phyloP scores from a whole-genome alignment of 2,113 vertebrate species.

The Myiagra hebetior region DNA sequence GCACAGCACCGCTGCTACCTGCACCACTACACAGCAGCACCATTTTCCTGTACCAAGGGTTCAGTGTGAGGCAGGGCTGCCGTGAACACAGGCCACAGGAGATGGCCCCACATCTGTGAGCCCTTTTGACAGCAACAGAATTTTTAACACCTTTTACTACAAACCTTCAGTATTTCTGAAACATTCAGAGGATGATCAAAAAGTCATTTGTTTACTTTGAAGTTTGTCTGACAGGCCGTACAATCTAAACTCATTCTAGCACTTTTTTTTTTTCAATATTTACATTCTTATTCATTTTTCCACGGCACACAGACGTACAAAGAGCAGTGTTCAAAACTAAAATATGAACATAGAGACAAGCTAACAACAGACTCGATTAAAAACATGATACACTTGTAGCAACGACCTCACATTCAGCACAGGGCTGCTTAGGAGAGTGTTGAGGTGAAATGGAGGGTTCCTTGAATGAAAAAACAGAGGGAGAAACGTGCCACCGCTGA shows the following conservation, averaged over 20 bases:
- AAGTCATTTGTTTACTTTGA: not conserved
- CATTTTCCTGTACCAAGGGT: no score
- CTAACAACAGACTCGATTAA: not conserved
- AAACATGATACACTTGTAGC: rapidly evolving
- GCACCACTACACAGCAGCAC: no score
- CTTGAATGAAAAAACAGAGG: not conserved
- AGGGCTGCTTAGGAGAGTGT: rapidly evolving
- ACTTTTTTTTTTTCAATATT: not conserved
- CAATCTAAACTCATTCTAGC: not conserved
- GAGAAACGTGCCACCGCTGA: not conserved
- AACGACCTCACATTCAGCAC: not conserved
- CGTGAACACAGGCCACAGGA: rapidly evolving
- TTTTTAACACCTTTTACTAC: not conserved
- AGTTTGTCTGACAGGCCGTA: not conserved
- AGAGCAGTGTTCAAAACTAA: not conserved
- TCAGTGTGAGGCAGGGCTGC: rapidly evolving
- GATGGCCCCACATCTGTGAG: not conserved
- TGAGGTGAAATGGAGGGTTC: not conserved
- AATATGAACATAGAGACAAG: rapidly evolving
- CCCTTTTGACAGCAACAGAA: not conserved
- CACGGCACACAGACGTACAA: rapidly evolving
- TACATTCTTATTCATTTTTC: not conserved
- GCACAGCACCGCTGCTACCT: not conserved
- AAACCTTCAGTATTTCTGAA: not conserved
- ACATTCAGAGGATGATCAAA: not conserved